A percentile compares a stretch with the other conserved stretches of the same genome.
phyloP scores from a whole-genome alignment of 2,797 vertebrate species.

The Sebastes nivosus region DNA sequence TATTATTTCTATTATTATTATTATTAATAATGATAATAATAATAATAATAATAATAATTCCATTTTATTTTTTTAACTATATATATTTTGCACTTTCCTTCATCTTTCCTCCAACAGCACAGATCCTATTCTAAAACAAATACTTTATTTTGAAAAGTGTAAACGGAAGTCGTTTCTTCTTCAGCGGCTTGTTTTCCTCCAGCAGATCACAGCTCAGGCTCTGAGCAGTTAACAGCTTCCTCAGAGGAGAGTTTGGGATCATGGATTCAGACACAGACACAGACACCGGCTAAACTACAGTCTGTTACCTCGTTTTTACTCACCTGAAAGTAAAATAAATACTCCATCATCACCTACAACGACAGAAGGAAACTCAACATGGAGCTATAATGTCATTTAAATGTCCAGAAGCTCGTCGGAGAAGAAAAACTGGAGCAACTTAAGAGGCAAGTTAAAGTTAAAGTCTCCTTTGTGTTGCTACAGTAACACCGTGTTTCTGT shows the following conservation, averaged over 20 bases:
- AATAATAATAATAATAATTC: background rate
- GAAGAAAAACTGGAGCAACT: background rate
- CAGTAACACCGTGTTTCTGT: background rate
- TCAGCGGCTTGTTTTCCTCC: fast-evolving
- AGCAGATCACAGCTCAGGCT: too few relatives aligned
- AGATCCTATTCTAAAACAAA: background rate
- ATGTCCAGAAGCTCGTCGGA: background rate
- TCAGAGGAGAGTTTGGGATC: background rate
- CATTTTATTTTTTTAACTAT: too few relatives aligned
- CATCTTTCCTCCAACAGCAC: too few relatives aligned
- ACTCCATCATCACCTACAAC: background rate
- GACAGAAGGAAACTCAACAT: background rate
- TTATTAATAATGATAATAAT: too few relatives aligned
- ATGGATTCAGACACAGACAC: conserved; percentile 15
- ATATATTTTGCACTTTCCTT: too few relatives aligned
- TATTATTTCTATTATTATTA: too few relatives aligned
- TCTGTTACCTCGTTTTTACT: background rate
- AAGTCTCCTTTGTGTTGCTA: conserved; percentile 30
- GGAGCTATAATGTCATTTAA: background rate
- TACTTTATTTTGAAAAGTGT: conserved; percentile 28
- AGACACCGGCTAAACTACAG: background rate
- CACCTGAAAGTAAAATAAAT: background rate
- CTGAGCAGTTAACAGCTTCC: background rate
- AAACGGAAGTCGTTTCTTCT: background rate
- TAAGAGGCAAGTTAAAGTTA: conserved; percentile 32